A percentile compares a stretch with the other conserved stretches of the same genome.
Evolutionary conservation across 2,797 vertebrate species (phyloP).

Genomic region (Sebastiscus tertius): DNA sequence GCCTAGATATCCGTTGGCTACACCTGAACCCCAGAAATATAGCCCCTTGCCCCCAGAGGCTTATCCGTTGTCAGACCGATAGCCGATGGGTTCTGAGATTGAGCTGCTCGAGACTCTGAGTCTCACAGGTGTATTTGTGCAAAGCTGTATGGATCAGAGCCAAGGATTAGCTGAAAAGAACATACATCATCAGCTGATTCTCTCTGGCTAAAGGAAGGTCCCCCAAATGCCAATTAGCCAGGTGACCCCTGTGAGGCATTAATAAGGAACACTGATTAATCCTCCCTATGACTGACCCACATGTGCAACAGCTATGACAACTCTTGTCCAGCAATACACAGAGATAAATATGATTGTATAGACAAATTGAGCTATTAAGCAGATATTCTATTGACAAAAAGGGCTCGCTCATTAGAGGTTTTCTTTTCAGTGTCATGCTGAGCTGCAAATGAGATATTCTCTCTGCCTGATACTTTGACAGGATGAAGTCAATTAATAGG

Average conservation of each 20-base stretch:
- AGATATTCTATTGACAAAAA: slow-evolving; percentile 12
- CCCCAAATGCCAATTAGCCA: slow-evolving; percentile 24
- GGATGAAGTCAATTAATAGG: slow-evolving; percentile 64
- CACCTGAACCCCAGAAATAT: no score
- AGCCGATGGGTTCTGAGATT: no score
- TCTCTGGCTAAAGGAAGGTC: slow-evolving; percentile 11
- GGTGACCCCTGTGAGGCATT: slow-evolving; percentile 7
- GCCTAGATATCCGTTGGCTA: no score
- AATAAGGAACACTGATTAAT: slow-evolving; percentile 11
- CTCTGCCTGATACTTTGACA: slow-evolving; percentile 77
- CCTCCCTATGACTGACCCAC: not conserved
- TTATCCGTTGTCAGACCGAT: no score
- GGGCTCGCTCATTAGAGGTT: slow-evolving; percentile 23
- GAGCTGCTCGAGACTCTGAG: not conserved
- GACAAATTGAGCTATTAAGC: slow-evolving; percentile 6
- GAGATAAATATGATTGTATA: slow-evolving; percentile 19
- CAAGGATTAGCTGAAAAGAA: not conserved
- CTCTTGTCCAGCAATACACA: not conserved
- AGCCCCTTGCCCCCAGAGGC: no score
- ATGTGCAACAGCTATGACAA: not conserved
- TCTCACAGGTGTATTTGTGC: not conserved
- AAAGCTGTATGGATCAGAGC: slow-evolving; percentile 1
- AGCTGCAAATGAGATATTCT: slow-evolving; percentile 67
- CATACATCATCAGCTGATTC: slow-evolving; percentile 4
- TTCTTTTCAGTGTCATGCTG: slow-evolving; percentile 46